phyloP scores from a whole-genome alignment of 1,140 invertebrate genomes.

The Aethina tumida region DNA sequence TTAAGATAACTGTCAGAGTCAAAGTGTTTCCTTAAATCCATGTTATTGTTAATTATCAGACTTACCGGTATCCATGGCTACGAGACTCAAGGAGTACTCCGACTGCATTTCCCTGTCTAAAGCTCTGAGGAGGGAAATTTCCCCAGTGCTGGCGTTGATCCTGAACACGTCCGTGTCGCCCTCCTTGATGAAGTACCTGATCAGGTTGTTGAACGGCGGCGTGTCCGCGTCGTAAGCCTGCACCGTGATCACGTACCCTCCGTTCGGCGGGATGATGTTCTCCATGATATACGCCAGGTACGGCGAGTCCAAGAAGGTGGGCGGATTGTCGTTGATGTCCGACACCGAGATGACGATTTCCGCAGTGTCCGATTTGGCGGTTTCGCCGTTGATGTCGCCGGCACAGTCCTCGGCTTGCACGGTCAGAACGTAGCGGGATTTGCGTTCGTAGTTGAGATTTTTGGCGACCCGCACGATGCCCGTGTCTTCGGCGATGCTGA shows the following conservation, averaged over 20 bases:
- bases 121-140: constrained; percentile 69
- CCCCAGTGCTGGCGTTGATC: constrained; percentile 81
- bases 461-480: constrained; percentile 80
- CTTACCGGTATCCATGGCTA: constrained; percentile 89
- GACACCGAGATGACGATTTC: constrained; percentile 60
- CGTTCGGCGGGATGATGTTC: constrained; percentile 68
- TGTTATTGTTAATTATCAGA: constrained; percentile 1
- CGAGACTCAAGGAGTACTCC: constrained; percentile 73
- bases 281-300: constrained; percentile 90
- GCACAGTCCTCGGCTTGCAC: constrained; percentile 85
- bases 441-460: constrained; percentile 85
- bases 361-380: constrained; percentile 57
- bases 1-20: too few relatives aligned
- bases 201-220: constrained; percentile 79
- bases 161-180: constrained; percentile 79
- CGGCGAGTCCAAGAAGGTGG: constrained; percentile 82
- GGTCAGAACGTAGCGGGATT: constrained; percentile 69
- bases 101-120: constrained; percentile 74
- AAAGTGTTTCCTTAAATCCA: not conserved
- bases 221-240: constrained; percentile 82
- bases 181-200: constrained; percentile 86
- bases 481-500: constrained; percentile 79
- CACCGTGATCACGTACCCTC: constrained; percentile 68
- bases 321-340: constrained; percentile 93
- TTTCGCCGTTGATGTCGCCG: constrained; percentile 44